Evolutionary conservation across 2,888 invertebrate genomes (phyloP).

Genomic region (Dryobota labecula): DNA sequence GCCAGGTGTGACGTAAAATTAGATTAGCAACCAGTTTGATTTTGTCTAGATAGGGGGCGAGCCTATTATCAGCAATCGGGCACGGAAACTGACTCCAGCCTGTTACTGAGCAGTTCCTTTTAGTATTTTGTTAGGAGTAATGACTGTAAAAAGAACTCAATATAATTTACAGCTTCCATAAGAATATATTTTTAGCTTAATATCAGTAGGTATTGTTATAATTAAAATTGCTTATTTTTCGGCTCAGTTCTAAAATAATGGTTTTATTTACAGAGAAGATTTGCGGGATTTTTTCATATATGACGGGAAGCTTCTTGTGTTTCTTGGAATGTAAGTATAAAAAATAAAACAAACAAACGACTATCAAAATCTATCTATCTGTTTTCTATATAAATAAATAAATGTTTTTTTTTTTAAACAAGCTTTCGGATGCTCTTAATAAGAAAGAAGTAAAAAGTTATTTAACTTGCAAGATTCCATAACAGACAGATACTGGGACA

Average conservation of each 20-base stretch:
- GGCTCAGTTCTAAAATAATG: background rate
- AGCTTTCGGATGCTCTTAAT: too few species aligned
- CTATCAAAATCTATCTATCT: too few species aligned
- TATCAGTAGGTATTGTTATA: background rate
- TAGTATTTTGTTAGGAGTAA: background rate
- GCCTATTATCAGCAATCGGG: background rate
- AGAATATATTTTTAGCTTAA: background rate
- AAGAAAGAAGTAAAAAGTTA: too few species aligned
- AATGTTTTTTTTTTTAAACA: too few species aligned
- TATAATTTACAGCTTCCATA: background rate
- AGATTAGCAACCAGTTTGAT: too few species aligned
- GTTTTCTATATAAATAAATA: too few species aligned
- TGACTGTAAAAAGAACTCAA: background rate
- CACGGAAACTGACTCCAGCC: background rate
- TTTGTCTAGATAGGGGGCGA: too few species aligned
- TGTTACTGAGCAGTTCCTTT: background rate
- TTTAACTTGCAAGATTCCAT: too few species aligned
- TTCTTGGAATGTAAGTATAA: background rate
- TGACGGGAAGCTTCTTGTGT: rapidly evolving
- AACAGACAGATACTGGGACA: too few species aligned
- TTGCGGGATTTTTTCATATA: background rate
- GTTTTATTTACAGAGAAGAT: conserved; percentile 6
- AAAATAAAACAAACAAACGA: background rate
- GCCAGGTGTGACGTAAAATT: too few species aligned
- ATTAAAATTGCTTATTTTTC: background rate